A percentile compares a stretch with the other conserved stretches of the same genome.
phyloP scores from a whole-genome alignment of 2,888 invertebrate species.

The Ceramica pisi region DNA sequence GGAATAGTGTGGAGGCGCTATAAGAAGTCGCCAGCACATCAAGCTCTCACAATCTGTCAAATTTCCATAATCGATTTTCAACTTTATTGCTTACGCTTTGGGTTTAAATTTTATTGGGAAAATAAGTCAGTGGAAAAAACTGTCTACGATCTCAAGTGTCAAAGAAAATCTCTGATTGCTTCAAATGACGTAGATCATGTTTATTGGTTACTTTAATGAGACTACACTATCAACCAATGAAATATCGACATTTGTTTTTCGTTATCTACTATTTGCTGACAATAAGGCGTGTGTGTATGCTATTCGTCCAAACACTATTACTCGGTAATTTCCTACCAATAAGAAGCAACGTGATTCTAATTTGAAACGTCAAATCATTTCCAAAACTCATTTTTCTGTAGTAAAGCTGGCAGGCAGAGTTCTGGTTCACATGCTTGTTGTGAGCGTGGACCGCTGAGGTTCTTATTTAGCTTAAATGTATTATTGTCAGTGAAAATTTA shows the following conservation, averaged over 20 bases:
- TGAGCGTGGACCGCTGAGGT: slow-evolving; percentile 25
- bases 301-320: slow-evolving; percentile 68
- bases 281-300: slow-evolving; percentile 74
- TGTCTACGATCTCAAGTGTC: not conserved
- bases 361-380: slow-evolving; percentile 41
- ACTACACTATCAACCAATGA: slow-evolving; percentile 73
- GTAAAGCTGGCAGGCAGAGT: slow-evolving; percentile 13
- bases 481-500: slow-evolving; percentile 25
- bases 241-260: slow-evolving; percentile 82
- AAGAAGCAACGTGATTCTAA: slow-evolving; percentile 19
- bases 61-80: too few species aligned
- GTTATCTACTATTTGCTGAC: slow-evolving; percentile 77
- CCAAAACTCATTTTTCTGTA: slow-evolving; percentile 12
- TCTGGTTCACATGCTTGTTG: not conserved
- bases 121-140: too few species aligned
- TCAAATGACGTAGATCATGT: not conserved
- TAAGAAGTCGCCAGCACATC: too few species aligned
- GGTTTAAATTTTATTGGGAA: too few species aligned
- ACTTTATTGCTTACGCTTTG: too few species aligned
- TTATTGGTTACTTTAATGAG: slow-evolving; percentile 1
- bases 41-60: too few species aligned
- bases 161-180: not conserved
- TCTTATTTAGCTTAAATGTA: slow-evolving; percentile 39
- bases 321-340: slow-evolving; percentile 21
- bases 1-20: too few species aligned